Base-by-base conservation (phyloP, 2,888 invertebrate species). In the Chirona hameri region DNA sequence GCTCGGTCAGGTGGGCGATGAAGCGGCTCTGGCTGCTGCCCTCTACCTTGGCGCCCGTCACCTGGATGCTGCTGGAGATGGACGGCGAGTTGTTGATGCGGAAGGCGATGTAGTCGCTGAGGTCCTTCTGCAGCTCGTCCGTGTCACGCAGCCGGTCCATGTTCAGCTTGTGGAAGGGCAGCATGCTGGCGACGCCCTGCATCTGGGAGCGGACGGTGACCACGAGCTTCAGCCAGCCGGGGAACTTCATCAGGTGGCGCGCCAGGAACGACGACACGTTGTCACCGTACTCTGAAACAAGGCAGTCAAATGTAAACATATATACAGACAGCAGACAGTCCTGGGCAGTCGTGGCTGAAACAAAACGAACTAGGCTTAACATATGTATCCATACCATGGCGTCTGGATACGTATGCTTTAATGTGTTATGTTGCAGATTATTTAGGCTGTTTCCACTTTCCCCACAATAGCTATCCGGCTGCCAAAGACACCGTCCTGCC, bases 211-310 rank as follows among this genome's bases (percentile, higher is more conserved):
- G 91, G 1, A 96, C 94, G 0, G 96, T 97, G 31, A 95, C 93
- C 0, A 98, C 91, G 46, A 97, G 91, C 89, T 97, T 97, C 69
- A 98, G 89, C 97, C 97, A 98, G 0, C 92, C 89, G 0, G 98
- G 98, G 86, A 95, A 93, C 88, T 93, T 92, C 10, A 91, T 89
- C 82, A 93, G 90, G 87, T 96, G 95, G 85, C 93, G 92, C 0
- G 92, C 92, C 82, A 99, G 89, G 88, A 98, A 98, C 0, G 95
- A 93, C 0, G 95, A 94, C 82, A 99, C 93, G 0, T 98, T 98
- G 87, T 97, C 95, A 0, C 97, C 97, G 86, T 95, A 94, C 88
- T 98, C 98, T 0, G 97, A 91, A 88, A 98, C 98, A 87, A 97
- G 10, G 29, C 72, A 72, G n/a, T n/a, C 27, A 72, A 27, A 52